phyloP scores from a whole-genome alignment of 1,140 invertebrate genomes.

The Agrypnia vestita region DNA sequence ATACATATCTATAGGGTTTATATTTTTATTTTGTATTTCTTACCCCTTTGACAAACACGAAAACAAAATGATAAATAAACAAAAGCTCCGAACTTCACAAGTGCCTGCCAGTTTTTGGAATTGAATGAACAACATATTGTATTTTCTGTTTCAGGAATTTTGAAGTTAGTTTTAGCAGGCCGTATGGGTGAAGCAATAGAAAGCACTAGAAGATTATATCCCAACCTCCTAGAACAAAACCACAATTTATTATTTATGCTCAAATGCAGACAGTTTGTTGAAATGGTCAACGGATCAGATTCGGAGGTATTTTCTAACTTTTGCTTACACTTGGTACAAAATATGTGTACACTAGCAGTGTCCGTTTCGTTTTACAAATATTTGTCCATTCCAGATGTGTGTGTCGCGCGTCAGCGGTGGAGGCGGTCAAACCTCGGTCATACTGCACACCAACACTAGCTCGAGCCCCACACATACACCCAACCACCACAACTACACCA shows the following conservation, averaged over 20 bases:
- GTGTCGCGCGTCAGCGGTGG: constrained; percentile 61
- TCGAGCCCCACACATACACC: constrained; percentile 64
- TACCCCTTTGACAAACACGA: no score
- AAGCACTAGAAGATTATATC: constrained; percentile 89
- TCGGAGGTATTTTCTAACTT: constrained; percentile 74
- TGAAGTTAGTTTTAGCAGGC: constrained; percentile 92
- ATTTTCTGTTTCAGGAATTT: constrained; percentile 82
- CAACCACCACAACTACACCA: constrained; percentile 62
- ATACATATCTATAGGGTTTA: no score
- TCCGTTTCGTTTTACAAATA: no score
- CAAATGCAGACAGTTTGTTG: constrained; percentile 98
- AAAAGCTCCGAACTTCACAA: no score
- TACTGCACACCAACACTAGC: constrained; percentile 66
- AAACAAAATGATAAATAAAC: no score
- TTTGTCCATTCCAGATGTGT: constrained; percentile 60
- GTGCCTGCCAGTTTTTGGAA: neutral
- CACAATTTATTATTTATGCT: constrained; percentile 94
- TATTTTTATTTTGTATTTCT: no score
- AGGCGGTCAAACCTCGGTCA: constrained; percentile 66
- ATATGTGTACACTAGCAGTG: no score
- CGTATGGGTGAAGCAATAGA: constrained; percentile 97
- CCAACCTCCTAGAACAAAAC: constrained; percentile 91
- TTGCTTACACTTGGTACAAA: neutral
- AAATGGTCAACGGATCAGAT: constrained; percentile 92
- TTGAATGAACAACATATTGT: neutral